Evolutionary conservation across 2,113 vertebrate genomes (phyloP).

Genomic region (Lagopus leucura): DNA sequence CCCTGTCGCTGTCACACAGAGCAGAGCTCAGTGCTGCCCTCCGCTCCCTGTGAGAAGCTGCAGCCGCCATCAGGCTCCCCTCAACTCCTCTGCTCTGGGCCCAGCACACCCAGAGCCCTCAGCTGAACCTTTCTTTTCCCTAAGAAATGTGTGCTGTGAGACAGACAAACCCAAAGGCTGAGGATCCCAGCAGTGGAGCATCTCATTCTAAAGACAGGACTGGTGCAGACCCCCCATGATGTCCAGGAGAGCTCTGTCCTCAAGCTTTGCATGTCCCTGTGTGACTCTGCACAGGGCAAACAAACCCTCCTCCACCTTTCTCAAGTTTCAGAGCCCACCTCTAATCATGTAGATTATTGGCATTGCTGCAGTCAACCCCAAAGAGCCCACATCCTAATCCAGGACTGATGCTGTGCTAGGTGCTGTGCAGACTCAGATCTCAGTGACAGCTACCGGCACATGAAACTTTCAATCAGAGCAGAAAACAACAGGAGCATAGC

Average conservation of each 20-base stretch:
- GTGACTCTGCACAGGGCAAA: background rate
- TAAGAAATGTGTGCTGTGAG: background rate
- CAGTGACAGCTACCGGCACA: conserved; percentile 22
- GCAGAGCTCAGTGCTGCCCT: no score
- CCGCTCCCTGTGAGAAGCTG: no score
- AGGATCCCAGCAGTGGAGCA: background rate
- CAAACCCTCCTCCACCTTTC: background rate
- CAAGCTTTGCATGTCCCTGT: background rate
- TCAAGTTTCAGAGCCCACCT: background rate
- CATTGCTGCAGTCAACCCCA: background rate
- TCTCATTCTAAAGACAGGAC: background rate
- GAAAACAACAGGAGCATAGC: conserved; percentile 22
- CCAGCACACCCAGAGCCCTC: no score
- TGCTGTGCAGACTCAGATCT: conserved; percentile 54
- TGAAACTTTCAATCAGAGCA: conserved; percentile 49
- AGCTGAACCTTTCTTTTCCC: background rate
- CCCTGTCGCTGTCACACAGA: no score
- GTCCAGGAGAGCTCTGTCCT: background rate
- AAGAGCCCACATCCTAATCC: background rate
- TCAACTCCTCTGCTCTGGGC: no score
- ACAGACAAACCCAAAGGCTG: background rate
- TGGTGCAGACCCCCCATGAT: background rate
- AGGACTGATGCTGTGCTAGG: conserved; percentile 22
- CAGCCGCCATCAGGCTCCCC: no score
- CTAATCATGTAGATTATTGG: background rate